Conservation (phyloP, 2,113 vertebrate genomes). For the Eubucco bourcierii region DNA sequence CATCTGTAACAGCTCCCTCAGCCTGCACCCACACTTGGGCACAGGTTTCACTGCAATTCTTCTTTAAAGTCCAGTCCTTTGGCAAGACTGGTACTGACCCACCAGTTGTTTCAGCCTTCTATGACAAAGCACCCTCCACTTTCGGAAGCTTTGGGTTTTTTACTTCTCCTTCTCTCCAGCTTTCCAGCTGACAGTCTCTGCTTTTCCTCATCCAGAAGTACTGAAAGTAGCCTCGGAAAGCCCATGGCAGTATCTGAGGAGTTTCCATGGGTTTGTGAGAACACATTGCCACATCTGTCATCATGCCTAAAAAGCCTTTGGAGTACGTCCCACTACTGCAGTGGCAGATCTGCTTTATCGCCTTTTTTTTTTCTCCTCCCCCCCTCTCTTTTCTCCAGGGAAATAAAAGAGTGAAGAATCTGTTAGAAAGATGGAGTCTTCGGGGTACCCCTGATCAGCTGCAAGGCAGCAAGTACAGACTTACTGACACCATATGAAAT, state of each 20-base stretch:
- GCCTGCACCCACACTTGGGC: too few relatives aligned
- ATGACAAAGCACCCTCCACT: neutral
- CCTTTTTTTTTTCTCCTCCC: too few relatives aligned
- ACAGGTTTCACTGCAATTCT: neutral
- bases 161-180: neutral
- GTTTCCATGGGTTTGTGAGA: neutral
- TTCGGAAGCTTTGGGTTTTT: neutral
- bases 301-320: neutral
- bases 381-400: too few relatives aligned
- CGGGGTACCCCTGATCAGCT: neutral
- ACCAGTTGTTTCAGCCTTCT: neutral
- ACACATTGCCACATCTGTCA: neutral
- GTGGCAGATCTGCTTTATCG: neutral
- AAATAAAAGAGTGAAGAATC: neutral
- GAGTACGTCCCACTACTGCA: accelerated
- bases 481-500: neutral
- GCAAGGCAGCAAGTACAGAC: neutral
- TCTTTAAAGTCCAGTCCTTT: neutral
- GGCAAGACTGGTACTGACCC: neutral
- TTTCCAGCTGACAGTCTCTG: neutral
- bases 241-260: accelerated
- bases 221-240: neutral
- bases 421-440: neutral
- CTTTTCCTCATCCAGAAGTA: accelerated
- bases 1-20: accelerated